Percentiles rank a stretch among this genome's conserved stretches.
These are phyloP conservation scores for Chloroceryle aenea DNA, from an alignment of 2,113 vertebrate genomes.

Conservation along the genomic window DNA sequence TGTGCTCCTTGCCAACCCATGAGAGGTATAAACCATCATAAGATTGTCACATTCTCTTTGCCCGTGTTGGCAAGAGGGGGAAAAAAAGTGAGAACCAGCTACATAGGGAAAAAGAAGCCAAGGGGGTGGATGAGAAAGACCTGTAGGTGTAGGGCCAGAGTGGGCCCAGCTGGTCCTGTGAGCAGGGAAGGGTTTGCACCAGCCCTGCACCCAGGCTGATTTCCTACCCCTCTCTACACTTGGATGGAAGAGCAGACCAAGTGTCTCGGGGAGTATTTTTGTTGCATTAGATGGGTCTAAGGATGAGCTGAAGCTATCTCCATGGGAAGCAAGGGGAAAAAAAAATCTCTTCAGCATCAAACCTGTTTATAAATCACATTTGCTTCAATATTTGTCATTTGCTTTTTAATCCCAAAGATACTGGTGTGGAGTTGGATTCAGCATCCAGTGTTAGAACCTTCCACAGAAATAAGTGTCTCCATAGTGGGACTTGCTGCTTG, in stretches of 20 bases:
- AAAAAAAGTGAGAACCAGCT: neutral
- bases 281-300: neutral
- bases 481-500: neutral
- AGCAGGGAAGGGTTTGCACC: neutral
- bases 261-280: neutral
- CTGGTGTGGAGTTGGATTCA: neutral
- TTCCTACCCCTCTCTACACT: neutral
- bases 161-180: neutral
- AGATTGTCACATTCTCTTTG: neutral
- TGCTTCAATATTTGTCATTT: neutral
- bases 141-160: neutral
- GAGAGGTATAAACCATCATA: neutral
- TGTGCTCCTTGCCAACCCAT: neutral
- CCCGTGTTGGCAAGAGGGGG: neutral
- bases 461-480: fast-evolving
- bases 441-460: neutral
- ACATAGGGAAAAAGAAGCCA: neutral
- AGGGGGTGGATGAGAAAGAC: neutral
- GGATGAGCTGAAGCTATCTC: neutral
- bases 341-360: neutral
- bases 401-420: neutral
- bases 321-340: neutral
- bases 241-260: neutral
- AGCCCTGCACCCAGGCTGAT: neutral
- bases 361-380: neutral